Percentiles rank a stretch among this genome's conserved stretches.
Conservation (phyloP, 2,888 invertebrate species). For the Archips crataeganus region DNA sequence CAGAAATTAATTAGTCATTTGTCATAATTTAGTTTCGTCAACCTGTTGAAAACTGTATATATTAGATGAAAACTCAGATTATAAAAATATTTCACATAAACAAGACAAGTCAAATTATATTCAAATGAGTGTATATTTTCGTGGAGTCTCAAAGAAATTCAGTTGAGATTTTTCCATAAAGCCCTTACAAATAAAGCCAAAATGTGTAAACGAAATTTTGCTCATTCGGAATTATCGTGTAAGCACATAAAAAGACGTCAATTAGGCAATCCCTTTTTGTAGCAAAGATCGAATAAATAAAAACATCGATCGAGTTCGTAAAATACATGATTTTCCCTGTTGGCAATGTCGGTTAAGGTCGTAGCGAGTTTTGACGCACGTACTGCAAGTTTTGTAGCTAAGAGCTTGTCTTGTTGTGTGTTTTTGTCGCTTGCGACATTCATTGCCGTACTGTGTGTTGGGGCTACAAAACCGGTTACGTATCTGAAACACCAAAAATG, state of each 20-base stretch:
- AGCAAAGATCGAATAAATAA: slow-evolving; percentile 17
- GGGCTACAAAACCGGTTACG: too few relatives aligned
- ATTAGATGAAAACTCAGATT: too few relatives aligned
- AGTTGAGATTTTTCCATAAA: neutral
- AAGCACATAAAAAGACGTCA: slow-evolving; percentile 20
- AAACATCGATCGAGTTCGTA: slow-evolving; percentile 9
- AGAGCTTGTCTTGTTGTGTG: too few relatives aligned
- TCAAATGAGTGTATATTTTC: neutral
- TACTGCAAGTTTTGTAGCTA: neutral
- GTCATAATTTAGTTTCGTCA: too few relatives aligned
- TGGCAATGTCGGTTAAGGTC: neutral
- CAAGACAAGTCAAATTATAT: neutral
- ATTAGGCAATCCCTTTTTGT: slow-evolving; percentile 27
- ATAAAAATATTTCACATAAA: neutral
- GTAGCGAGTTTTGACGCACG: neutral
- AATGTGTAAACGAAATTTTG: slow-evolving; percentile 13
- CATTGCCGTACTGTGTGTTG: too few relatives aligned
- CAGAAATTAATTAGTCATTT: too few relatives aligned
- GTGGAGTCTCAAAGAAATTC: neutral
- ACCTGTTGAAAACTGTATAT: too few relatives aligned
- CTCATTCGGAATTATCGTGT: slow-evolving; percentile 15
- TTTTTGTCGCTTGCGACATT: too few relatives aligned
- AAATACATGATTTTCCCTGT: slow-evolving; percentile 18
- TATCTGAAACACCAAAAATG: too few relatives aligned
- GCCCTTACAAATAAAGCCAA: slow-evolving; percentile 3